These are phyloP conservation scores for Brachylomia viminalis DNA, from an alignment of 2,888 invertebrate genomes.

Conservation along the genomic window DNA sequence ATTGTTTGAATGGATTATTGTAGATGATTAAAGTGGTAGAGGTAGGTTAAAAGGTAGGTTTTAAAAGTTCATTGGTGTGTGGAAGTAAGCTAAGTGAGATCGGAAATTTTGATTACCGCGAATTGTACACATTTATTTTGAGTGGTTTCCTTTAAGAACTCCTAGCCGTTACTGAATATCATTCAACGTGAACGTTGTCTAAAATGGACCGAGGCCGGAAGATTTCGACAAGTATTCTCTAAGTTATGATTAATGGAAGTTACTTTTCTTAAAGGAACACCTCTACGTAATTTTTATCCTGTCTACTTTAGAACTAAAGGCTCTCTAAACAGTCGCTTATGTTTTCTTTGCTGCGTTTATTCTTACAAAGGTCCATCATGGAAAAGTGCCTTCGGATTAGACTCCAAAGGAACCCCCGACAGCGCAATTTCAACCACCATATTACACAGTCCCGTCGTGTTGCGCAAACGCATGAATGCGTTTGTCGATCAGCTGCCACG, in stretches of 20 bases:
- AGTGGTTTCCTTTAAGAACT: too few relatives aligned
- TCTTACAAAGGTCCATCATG: too few relatives aligned
- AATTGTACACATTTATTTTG: not conserved
- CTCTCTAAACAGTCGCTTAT: not conserved
- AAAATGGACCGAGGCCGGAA: not conserved
- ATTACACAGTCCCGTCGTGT: conserved; percentile 33
- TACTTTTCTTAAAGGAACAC: not conserved
- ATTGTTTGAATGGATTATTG: conserved; percentile 56
- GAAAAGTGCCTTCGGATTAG: not conserved
- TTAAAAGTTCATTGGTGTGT: too few relatives aligned
- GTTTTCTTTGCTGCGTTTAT: not conserved
- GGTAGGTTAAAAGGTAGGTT: not conserved
- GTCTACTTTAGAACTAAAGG: not conserved
- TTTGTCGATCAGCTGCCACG: conserved; percentile 73
- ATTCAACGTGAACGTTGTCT: not conserved
- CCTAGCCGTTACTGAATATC: not conserved
- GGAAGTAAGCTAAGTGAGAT: not conserved
- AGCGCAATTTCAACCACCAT: not conserved
- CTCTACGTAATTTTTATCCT: not conserved
- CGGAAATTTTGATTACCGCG: not conserved
- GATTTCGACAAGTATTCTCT: too few relatives aligned
- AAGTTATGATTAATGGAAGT: not conserved
- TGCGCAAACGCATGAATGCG: conserved; percentile 40
- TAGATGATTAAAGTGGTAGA: not conserved
- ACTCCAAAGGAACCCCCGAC: not conserved